Conservation (phyloP, 92 coral and sea anemone genomes). For the Plumapathes pennacea region DNA sequence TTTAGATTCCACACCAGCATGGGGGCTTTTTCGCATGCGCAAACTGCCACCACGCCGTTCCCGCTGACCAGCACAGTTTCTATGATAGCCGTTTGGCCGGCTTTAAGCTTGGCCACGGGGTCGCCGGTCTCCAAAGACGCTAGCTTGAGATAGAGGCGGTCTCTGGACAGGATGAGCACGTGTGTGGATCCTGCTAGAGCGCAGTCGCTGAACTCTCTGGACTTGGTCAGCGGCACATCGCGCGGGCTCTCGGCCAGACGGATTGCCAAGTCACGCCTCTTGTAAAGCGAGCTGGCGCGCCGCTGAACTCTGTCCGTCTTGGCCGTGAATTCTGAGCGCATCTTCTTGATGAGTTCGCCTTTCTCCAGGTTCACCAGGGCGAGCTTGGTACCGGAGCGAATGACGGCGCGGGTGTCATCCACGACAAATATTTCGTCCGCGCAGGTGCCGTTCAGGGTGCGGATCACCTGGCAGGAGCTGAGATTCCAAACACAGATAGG, state of each 20-base stretch:
- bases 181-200: slow-evolving; percentile 87
- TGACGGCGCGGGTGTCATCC: slow-evolving; percentile 97
- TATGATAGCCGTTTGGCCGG: slow-evolving; percentile 81
- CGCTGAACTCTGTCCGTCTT: slow-evolving; percentile 83
- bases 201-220: slow-evolving; percentile 88
- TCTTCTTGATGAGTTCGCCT: slow-evolving; percentile 84
- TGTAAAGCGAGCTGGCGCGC: slow-evolving; percentile 97
- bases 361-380: slow-evolving; percentile 94
- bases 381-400: slow-evolving; percentile 87
- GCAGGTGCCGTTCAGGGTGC: slow-evolving; percentile 83
- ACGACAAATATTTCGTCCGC: slow-evolving; percentile 95
- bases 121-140: slow-evolving; percentile 93
- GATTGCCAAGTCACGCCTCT: slow-evolving; percentile 91
- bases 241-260: slow-evolving; percentile 95
- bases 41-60: slow-evolving; percentile 81
- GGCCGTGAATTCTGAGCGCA: slow-evolving; percentile 84
- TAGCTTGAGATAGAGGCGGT: slow-evolving; percentile 80
- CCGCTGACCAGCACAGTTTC: slow-evolving; percentile 96
- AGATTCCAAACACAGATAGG: slow-evolving; percentile 98
- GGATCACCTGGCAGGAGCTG: slow-evolving; percentile 86
- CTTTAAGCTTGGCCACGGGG: slow-evolving; percentile 86
- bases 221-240: slow-evolving; percentile 62
- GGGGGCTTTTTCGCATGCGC: slow-evolving; percentile 88
- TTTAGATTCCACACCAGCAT: slow-evolving; percentile 89
- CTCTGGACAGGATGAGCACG: slow-evolving; percentile 86